Evolutionary conservation across 23 tunicate species (phyloP), one percentile per base, ranked within the genome.

Genomic region (Halocynthia roretzi): DNA sequence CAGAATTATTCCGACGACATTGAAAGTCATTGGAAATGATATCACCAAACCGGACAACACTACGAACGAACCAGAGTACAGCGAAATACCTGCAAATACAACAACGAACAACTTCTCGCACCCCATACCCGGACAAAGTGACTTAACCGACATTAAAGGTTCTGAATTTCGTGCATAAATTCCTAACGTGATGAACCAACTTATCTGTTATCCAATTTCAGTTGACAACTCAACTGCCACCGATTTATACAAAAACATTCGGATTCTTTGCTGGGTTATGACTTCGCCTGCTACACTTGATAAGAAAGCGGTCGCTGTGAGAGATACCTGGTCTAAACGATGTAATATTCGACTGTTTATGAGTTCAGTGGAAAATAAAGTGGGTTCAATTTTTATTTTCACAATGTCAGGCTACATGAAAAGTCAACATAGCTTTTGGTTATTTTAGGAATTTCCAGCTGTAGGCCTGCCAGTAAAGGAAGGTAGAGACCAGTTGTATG

Each of bases 181-280:
- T 31, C 2, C 44, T 31, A 31, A 31, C 44, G 44, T 31, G 1
- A 4, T 31, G 44, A 4, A 31, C 44, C 4, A 31, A 31, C 44
- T 31, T 31, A 31, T 31, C 4, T 31, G 44, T 31, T 31, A 31
- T 31, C 44, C 1, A 0, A 31, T 31, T 20, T 15, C 7, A 54
- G 77, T 22, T 49, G 80, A 60, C 80, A 68, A 68, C 52, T 21
- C 75, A 11, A 80, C 83, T 20, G 81, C 78, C 20, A 63, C 6
- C 11, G 64, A 74, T 53, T 63, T 74, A 50, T 74, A 74, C 62
- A 53, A 62, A 49, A 52, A 80, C 19, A 80, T 80, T 48, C 81
- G 85, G 21, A 61, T 85, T 10, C 72, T 86, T 8, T 86, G 92
- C 57, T 86, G 82, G 85, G 68, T 86, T 20, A 68, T 82, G 83